A percentile compares a stretch with the other conserved stretches of the same genome.
phyloP scores from a whole-genome alignment of 2,797 vertebrate genomes.

The Netta rufina region DNA sequence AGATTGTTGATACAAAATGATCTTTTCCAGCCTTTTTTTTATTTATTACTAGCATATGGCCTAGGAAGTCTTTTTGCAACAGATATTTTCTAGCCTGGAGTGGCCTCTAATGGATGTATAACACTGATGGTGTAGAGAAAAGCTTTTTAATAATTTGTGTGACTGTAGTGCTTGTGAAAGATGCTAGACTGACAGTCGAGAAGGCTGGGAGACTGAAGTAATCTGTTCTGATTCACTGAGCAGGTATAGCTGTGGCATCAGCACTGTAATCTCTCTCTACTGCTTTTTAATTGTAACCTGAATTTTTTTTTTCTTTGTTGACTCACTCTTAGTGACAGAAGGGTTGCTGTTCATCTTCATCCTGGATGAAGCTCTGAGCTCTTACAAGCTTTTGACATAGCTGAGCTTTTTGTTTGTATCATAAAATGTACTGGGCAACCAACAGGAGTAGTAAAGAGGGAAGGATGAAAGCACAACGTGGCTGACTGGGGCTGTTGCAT shows the following conservation, averaged over 20 bases:
- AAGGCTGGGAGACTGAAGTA: neutral
- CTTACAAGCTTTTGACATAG: neutral
- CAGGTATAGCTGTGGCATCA: constrained; percentile 21
- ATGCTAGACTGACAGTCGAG: constrained; percentile 27
- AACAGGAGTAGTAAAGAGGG: neutral
- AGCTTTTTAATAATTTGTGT: constrained; percentile 68
- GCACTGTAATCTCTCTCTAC: neutral
- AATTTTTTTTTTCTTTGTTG: neutral
- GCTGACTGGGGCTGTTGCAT: neutral
- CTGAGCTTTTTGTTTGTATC: neutral
- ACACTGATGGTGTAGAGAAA: constrained; percentile 37
- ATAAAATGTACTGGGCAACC: neutral
- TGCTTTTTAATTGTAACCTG: neutral
- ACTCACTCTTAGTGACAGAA: neutral
- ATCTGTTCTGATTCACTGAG: constrained; percentile 50
- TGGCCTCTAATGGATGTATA: constrained; percentile 61
- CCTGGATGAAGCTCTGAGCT: neutral
- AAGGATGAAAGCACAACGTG: neutral
- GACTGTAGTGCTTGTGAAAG: constrained; percentile 34
- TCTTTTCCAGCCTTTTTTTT: constrained; percentile 50
- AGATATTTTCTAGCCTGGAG: constrained; percentile 48
- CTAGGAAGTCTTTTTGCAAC: constrained; percentile 34
- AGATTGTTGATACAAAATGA: constrained; percentile 41
- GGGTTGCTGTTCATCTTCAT: neutral
- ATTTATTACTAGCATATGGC: constrained; percentile 58